These are phyloP conservation scores for Melipona beecheii DNA, from an alignment of 2,888 invertebrate species.

Conservation along the genomic window DNA sequence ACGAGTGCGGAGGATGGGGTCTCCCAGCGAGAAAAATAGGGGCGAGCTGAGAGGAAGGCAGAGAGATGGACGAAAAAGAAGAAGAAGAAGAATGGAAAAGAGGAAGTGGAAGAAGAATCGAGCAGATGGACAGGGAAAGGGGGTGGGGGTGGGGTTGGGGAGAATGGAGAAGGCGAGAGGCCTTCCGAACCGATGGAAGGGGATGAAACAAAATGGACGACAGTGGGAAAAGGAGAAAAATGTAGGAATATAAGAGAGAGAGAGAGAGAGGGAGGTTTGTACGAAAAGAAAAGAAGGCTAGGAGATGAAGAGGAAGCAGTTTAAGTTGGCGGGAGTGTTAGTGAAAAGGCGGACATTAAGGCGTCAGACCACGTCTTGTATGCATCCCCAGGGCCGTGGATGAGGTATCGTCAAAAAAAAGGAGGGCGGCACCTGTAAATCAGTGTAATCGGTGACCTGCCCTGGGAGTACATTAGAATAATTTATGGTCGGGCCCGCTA, in stretches of 20 bases:
- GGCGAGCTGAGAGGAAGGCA: background rate
- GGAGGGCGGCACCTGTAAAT: constrained; percentile 79
- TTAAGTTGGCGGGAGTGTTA: constrained; percentile 70
- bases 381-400: constrained; percentile 79
- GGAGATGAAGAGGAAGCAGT: constrained; percentile 56
- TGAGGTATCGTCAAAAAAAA: constrained; percentile 78
- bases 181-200: background rate
- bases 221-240: constrained; percentile 15
- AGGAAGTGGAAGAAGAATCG: background rate
- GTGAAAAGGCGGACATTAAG: constrained; percentile 73
- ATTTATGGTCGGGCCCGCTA: constrained; percentile 74
- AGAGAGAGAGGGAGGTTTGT: constrained; percentile 9
- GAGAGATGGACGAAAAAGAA: background rate
- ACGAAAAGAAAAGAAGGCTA: constrained; percentile 16
- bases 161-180: background rate
- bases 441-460: constrained; percentile 80
- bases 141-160: background rate
- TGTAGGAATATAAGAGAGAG: background rate
- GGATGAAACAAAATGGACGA: constrained; percentile 28
- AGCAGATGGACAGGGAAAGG: background rate
- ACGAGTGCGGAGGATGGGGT: background rate
- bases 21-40: background rate
- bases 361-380: constrained; percentile 75
- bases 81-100: background rate
- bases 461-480: constrained; percentile 81